Evolutionary conservation across 1,140 invertebrate species (phyloP).

Genomic region (Drosophila teissieri): DNA sequence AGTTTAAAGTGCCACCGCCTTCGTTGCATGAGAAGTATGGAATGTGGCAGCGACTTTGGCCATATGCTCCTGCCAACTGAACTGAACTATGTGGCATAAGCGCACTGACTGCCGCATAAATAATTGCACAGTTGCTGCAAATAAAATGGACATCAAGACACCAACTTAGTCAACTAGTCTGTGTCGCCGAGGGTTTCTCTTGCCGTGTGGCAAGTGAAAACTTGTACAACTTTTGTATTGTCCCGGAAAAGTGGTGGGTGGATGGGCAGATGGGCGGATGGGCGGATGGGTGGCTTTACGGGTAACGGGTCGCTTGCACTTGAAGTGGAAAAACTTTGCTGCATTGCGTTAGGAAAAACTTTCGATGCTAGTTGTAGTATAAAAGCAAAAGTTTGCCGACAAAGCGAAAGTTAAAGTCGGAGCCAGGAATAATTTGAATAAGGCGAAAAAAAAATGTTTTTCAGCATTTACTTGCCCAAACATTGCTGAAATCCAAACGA

Average conservation of each 20-base stretch:
- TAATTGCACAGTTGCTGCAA: slow-evolving; percentile 77
- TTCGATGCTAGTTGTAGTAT: slow-evolving; percentile 63
- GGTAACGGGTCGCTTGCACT: slow-evolving; percentile 57
- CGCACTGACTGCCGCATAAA: slow-evolving; percentile 58
- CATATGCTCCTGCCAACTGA: slow-evolving; percentile 10
- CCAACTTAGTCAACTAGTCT: slow-evolving; percentile 64
- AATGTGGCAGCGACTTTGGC: slow-evolving; percentile 31
- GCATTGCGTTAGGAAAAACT: slow-evolving; percentile 67
- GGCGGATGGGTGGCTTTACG: not conserved
- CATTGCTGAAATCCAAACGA: not conserved
- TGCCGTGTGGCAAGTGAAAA: slow-evolving; percentile 66
- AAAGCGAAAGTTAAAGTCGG: slow-evolving; percentile 76
- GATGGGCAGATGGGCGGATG: not conserved
- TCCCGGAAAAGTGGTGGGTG: slow-evolving; percentile 38
- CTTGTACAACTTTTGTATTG: slow-evolving; percentile 63
- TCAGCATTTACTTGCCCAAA: slow-evolving; percentile 40
- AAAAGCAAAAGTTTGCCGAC: slow-evolving; percentile 78
- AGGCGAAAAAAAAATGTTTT: slow-evolving; percentile 34
- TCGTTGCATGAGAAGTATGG: slow-evolving; percentile 29
- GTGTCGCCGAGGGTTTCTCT: slow-evolving; percentile 17
- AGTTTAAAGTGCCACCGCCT: slow-evolving; percentile 64
- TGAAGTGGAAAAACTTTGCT: slow-evolving; percentile 78
- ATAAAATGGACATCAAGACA: slow-evolving; percentile 80
- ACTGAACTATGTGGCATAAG: slow-evolving; percentile 20
- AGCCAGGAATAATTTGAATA: slow-evolving; percentile 31